A percentile compares a stretch with the other conserved stretches of the same genome.
These are phyloP conservation scores for Varanus komodoensis DNA, from an alignment of 2,113 vertebrate species.

Conservation along the genomic window DNA sequence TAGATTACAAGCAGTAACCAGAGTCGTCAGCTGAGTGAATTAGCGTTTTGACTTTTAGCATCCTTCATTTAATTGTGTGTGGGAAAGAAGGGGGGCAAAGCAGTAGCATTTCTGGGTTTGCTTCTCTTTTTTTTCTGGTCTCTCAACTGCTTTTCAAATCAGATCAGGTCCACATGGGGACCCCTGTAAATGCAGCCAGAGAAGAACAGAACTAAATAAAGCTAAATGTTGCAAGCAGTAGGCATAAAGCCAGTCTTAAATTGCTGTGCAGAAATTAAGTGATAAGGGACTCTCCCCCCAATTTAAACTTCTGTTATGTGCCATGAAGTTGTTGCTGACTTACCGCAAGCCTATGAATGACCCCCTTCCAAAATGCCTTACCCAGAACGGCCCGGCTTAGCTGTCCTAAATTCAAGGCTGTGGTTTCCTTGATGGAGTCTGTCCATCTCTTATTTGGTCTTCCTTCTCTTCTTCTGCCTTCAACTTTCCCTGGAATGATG, in stretches of 20 bases:
- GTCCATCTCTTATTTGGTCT: too few relatives aligned
- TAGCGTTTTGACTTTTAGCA: constrained; percentile 51
- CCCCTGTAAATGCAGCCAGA: not conserved
- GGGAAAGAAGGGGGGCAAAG: not conserved
- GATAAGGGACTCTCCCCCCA: too few relatives aligned
- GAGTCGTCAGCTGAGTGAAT: constrained; percentile 63
- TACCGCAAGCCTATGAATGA: too few relatives aligned
- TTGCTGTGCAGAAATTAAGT: not conserved
- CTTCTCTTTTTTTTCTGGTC: too few relatives aligned
- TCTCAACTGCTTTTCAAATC: not conserved
- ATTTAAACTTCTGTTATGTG: too few relatives aligned
- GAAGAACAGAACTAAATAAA: not conserved
- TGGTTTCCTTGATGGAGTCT: too few relatives aligned
- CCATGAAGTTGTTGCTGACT: too few relatives aligned
- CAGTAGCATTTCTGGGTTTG: not conserved
- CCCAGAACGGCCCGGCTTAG: too few relatives aligned
- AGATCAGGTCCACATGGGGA: not conserved
- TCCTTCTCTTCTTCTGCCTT: too few relatives aligned
- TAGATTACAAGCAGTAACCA: constrained; percentile 59
- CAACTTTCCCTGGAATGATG: too few relatives aligned
- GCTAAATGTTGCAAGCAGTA: not conserved
- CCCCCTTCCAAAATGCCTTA: too few relatives aligned
- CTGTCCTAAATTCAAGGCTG: too few relatives aligned
- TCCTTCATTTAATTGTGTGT: constrained; percentile 41
- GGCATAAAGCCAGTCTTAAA: not conserved